Evolutionary conservation across 2,888 invertebrate genomes (phyloP).

Genomic region (Polymixis flavicincta): DNA sequence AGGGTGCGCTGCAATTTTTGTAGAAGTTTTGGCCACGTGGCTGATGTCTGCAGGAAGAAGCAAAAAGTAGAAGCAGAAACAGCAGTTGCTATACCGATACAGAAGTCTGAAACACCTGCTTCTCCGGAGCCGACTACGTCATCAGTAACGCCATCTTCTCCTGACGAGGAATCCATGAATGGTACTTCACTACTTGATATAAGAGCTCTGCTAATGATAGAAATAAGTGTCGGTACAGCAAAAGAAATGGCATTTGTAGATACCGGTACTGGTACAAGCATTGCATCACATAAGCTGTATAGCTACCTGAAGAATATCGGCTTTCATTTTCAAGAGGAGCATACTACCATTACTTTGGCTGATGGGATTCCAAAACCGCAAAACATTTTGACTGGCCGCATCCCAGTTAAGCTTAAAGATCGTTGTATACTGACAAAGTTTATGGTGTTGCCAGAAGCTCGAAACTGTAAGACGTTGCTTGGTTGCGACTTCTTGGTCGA

Average conservation of each 20-base stretch:
- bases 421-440: slow-evolving; percentile 54
- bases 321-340: slow-evolving; percentile 45
- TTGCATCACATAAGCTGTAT: slow-evolving; percentile 46
- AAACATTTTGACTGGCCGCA: slow-evolving; percentile 41
- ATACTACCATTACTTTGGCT: slow-evolving; percentile 39
- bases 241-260: slow-evolving; percentile 45
- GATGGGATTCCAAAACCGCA: slow-evolving; percentile 45
- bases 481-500: slow-evolving; percentile 50
- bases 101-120: slow-evolving; percentile 14
- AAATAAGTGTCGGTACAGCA: slow-evolving; percentile 50
- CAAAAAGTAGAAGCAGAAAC: slow-evolving; percentile 26
- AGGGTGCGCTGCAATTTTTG: slow-evolving; percentile 46
- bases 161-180: not conserved
- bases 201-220: slow-evolving; percentile 23
- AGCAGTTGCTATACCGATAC: not conserved
- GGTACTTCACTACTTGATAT: not conserved
- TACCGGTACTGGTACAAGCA: slow-evolving; percentile 30
- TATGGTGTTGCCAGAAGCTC: slow-evolving; percentile 43
- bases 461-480: slow-evolving; percentile 33
- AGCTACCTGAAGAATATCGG: slow-evolving; percentile 50
- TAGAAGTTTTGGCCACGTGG: slow-evolving; percentile 32
- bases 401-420: slow-evolving; percentile 46
- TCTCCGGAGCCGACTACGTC: not conserved
- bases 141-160: not conserved
- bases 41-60: slow-evolving; percentile 46